A percentile compares a stretch with the other conserved stretches of the same genome.
Conservation (phyloP, 2,888 invertebrate species). For the Cephus spinipes region DNA sequence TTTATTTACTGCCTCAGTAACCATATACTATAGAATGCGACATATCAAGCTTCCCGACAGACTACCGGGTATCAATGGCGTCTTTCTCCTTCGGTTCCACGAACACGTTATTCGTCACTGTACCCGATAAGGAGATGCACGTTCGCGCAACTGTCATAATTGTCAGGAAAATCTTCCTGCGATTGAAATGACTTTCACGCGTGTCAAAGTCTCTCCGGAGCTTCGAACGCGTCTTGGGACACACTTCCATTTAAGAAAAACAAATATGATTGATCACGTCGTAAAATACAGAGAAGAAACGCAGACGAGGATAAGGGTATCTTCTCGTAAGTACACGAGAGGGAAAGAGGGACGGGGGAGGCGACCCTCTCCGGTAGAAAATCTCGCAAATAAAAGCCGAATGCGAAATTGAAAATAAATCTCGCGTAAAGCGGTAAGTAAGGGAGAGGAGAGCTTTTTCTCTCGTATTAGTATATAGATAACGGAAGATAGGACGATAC, state of each 20-base stretch:
- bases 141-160: not conserved
- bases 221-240: not conserved
- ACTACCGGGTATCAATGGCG: not conserved
- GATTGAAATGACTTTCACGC: not conserved
- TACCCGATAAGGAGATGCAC: not conserved
- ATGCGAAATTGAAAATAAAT: slow-evolving; percentile 48
- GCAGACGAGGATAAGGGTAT: not conserved
- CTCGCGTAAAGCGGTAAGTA: slow-evolving; percentile 18
- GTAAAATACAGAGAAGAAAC: slow-evolving; percentile 11
- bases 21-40: not conserved
- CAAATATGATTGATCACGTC: slow-evolving; percentile 30
- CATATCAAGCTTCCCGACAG: not conserved
- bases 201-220: not conserved
- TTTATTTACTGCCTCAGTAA: slow-evolving; percentile 54
- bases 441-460: not conserved
- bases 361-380: not conserved
- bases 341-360: not conserved
- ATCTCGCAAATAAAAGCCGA: slow-evolving; percentile 33
- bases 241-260: slow-evolving; percentile 19
- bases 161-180: not conserved
- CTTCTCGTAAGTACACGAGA: not conserved
- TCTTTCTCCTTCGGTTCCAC: not conserved
- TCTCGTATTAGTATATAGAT: not conserved
- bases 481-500: slow-evolving; percentile 19
- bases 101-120: not conserved